phyloP scores from a whole-genome alignment of 2,888 invertebrate species.

The Ophonus ardosiacus region DNA sequence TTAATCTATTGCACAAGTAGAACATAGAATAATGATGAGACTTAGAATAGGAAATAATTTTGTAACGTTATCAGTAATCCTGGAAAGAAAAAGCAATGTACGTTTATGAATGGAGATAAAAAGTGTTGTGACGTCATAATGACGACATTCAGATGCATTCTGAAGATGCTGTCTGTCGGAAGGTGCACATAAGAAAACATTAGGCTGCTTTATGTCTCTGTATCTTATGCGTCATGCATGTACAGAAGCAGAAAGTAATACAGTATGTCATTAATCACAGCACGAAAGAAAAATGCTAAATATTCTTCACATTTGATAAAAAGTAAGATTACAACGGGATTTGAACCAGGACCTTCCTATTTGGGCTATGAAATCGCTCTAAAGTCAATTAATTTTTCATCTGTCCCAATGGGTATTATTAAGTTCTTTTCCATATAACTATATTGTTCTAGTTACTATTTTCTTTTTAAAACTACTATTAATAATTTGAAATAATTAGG shows the following conservation, averaged over 20 bases:
- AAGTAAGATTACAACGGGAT: too few species aligned
- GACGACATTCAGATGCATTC: constrained; percentile 57
- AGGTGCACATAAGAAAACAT: constrained; percentile 27
- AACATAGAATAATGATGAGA: neutral
- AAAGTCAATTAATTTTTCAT: too few species aligned
- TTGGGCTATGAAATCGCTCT: too few species aligned
- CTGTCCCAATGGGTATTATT: too few species aligned
- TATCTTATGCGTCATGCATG: neutral
- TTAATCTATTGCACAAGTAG: neutral
- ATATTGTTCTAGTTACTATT: too few species aligned
- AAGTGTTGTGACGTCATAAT: constrained; percentile 53
- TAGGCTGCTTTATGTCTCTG: constrained; percentile 26
- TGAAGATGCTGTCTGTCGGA: constrained; percentile 24
- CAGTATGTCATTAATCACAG: neutral
- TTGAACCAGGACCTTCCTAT: too few species aligned
- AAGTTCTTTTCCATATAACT: too few species aligned
- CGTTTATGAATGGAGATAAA: constrained; percentile 39
- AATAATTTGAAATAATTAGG: too few species aligned
- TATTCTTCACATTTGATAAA: too few species aligned
- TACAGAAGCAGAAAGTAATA: neutral
- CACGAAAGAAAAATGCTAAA: neutral
- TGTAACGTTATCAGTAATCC: neutral
- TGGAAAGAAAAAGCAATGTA: constrained; percentile 3
- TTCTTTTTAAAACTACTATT: too few species aligned
- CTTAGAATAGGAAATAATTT: too few species aligned